Conservation (phyloP, 2,888 invertebrate species). For the Odontocolon sp. region DNA sequence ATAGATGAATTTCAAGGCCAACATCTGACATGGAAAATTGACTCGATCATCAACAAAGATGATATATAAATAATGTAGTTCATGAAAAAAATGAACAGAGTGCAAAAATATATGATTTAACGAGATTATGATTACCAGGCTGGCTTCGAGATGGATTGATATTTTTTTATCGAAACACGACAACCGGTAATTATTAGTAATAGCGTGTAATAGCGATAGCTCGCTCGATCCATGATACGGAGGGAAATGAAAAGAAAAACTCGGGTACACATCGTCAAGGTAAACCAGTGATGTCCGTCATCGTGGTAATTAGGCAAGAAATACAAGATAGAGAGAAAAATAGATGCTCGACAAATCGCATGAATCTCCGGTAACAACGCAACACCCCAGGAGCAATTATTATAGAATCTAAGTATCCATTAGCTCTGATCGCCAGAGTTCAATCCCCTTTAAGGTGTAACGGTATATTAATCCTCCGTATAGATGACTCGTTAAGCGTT, state of each 20-base stretch:
- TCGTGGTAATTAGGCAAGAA: conserved; percentile 8
- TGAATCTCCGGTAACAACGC: neutral
- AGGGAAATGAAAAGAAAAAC: neutral
- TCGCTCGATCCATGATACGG: conserved; percentile 3
- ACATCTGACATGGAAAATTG: too few species aligned
- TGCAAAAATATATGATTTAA: conserved; percentile 12
- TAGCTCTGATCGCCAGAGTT: conserved; percentile 37
- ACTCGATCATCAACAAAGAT: too few species aligned
- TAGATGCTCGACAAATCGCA: neutral
- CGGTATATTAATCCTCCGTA: conserved; percentile 32
- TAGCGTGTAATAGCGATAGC: conserved; percentile 15
- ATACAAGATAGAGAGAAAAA: neutral
- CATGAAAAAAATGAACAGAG: neutral
- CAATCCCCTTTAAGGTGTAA: conserved; percentile 36
- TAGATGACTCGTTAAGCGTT: conserved; percentile 31
- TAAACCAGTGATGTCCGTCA: conserved; percentile 35
- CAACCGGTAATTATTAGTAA: conserved; percentile 22
- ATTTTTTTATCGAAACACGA: conserved; percentile 9
- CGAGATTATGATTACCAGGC: conserved; percentile 39
- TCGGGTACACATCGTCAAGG: conserved; percentile 15
- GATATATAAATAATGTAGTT: too few species aligned
- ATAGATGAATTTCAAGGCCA: too few species aligned
- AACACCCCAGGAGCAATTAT: conserved; percentile 4
- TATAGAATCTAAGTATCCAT: too few species aligned
- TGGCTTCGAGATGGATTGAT: neutral